Percentiles rank a stretch among this genome's conserved stretches.
phyloP scores from a whole-genome alignment of 2,888 invertebrate genomes.

The Dynastes tityus region DNA sequence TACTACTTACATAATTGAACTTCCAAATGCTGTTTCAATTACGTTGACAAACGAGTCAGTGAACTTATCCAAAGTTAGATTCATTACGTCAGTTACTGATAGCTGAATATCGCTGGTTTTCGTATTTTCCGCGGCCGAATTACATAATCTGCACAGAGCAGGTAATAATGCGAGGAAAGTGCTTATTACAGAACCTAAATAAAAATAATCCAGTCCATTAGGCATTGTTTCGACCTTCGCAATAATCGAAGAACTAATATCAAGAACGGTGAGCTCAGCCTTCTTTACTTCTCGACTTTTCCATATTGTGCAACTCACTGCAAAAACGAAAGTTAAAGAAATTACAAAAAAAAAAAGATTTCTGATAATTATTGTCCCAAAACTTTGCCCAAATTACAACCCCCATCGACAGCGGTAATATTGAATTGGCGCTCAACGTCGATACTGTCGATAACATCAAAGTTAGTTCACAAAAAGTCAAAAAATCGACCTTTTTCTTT shows the following conservation, averaged over 20 bases:
- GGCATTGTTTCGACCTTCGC: constrained; percentile 89
- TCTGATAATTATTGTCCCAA: too few relatives aligned
- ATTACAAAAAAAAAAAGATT: too few relatives aligned
- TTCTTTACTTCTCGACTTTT: constrained; percentile 92
- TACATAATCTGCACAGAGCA: constrained; percentile 72
- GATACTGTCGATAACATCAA: too few relatives aligned
- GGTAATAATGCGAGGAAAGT: constrained; percentile 77
- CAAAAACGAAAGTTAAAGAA: constrained; percentile 51
- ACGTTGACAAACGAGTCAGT: constrained; percentile 60
- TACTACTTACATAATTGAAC: constrained; percentile 69
- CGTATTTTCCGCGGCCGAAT: constrained; percentile 65
- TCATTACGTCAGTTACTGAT: constrained; percentile 60
- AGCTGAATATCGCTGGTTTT: constrained; percentile 63
- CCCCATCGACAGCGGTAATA: too few relatives aligned
- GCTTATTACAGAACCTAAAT: constrained; percentile 78
- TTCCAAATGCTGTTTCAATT: constrained; percentile 70
- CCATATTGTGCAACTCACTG: constrained; percentile 97
- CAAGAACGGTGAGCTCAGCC: constrained; percentile 93
- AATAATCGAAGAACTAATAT: constrained; percentile 95
- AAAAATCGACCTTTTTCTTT: too few relatives aligned
- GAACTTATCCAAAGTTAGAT: constrained; percentile 63
- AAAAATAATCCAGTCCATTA: constrained; percentile 86
- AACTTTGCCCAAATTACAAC: too few relatives aligned
- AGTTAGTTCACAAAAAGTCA: too few relatives aligned
- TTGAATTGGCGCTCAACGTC: too few relatives aligned